Base-by-base conservation (phyloP, 2,888 invertebrate species). In the Andrena marginata region DNA sequence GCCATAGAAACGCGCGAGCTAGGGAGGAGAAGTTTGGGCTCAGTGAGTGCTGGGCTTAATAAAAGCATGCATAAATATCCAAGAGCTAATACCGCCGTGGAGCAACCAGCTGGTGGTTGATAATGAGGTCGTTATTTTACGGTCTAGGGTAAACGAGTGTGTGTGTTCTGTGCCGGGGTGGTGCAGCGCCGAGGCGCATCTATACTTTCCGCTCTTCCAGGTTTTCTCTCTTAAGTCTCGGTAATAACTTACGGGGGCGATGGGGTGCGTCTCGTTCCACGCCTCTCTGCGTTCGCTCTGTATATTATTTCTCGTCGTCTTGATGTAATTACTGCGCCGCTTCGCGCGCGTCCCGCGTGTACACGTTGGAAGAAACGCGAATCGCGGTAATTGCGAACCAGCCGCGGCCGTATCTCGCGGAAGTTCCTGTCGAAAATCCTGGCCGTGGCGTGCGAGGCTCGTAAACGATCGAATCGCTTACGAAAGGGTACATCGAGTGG, bases 91-190 rank as follows among this genome's bases (percentile, higher is more conserved):
- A 90, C 85, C 85, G 65, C 67, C 68, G 71, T 67, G 72, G 74
- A 77, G 87, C 85, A 88, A 88, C 86, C 89, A 89, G 88, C 91
- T 86, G 90, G 84, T 87, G 85, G 90, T 89, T 90, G 89, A 90
- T 93, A 92, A 93, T 92, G 91, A 92, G 91, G 85, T 92, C 91
- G 90, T 92, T 92, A 92, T 88, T 91, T 89, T 77, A 78, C 82
- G 71, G 54, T 64, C 20, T 67, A 86, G 70, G 35, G 59, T 33
- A 56, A 31, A 64, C 42, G 26, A 48, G 31, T 20, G 51, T 48
- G 74, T 80, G 81, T 70, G 71, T 67, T 31, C 13, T 48, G 60
- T 20, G 26, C 49, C 31, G 20, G 51, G 26, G 29, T 56, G 51
- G 54, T 42, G 31, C 63, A 2, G 35, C 49, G 56, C 49, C 29